Evolutionary conservation across 1,140 invertebrate species (phyloP).

Genomic region (Drosophila arizonae): DNA sequence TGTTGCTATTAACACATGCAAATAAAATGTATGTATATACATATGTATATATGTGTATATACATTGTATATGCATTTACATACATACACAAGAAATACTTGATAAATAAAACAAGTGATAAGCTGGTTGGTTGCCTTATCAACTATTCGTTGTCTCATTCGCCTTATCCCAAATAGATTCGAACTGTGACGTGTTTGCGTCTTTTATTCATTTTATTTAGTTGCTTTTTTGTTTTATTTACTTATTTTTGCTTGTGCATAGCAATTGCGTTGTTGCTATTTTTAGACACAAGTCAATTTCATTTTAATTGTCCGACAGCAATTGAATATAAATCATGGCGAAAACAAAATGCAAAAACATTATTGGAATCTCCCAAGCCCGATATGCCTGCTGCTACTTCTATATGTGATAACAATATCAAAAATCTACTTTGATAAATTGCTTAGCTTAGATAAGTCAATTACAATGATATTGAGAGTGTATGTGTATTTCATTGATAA

Average conservation of each 20-base stretch:
- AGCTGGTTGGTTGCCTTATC: slow-evolving; percentile 25
- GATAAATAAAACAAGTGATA: slow-evolving; percentile 49
- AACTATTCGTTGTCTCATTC: slow-evolving; percentile 3
- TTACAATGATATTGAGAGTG: too few relatives aligned
- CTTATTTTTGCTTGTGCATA: slow-evolving; percentile 14
- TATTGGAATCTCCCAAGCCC: neutral
- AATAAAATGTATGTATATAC: neutral
- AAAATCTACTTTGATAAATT: slow-evolving; percentile 5
- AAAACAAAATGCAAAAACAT: neutral
- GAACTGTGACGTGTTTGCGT: slow-evolving; percentile 40
- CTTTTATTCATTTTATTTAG: neutral
- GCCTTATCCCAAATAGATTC: slow-evolving; percentile 24
- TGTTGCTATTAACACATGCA: slow-evolving; percentile 9
- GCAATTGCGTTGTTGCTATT: slow-evolving; percentile 65
- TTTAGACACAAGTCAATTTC: slow-evolving; percentile 65
- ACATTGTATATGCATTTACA: neutral
- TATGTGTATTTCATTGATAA: too few relatives aligned
- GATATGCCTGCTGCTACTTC: neutral
- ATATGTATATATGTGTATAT: too few relatives aligned
- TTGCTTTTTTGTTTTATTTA: neutral
- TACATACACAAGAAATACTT: neutral
- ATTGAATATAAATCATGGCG: slow-evolving; percentile 59
- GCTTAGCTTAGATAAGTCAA: neutral
- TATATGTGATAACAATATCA: neutral
- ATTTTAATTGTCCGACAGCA: slow-evolving; percentile 62